phyloP scores from a whole-genome alignment of 1,140 invertebrate species.

The Drosophila jambulina region DNA sequence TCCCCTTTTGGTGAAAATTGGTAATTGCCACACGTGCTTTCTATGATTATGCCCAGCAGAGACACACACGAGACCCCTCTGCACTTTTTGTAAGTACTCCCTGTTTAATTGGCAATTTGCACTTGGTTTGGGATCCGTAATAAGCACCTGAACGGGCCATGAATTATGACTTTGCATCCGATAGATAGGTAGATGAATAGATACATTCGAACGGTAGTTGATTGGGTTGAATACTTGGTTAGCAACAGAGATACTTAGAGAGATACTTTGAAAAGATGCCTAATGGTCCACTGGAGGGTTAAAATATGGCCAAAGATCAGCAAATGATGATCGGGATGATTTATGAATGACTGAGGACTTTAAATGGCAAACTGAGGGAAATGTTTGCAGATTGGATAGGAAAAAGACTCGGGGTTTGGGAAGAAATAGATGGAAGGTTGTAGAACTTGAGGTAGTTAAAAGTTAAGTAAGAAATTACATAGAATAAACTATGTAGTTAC shows the following conservation, averaged over 20 bases:
- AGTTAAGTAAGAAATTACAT: background rate
- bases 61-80: constrained; percentile 6
- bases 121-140: constrained; percentile 48
- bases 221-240: constrained; percentile 38
- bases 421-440: background rate
- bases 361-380: background rate
- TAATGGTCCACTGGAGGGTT: constrained; percentile 32
- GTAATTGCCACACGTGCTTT: constrained; percentile 80
- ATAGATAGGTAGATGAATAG: constrained; percentile 37
- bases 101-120: constrained; percentile 74
- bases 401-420: background rate
- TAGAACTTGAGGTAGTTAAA: background rate
- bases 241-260: background rate
- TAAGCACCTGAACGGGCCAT: constrained; percentile 41
- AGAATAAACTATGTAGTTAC: background rate
- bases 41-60: constrained; percentile 73
- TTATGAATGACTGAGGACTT: constrained; percentile 18
- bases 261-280: background rate
- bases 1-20: constrained; percentile 64
- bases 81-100: constrained; percentile 21
- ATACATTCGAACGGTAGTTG: constrained; percentile 73
- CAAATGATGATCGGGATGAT: constrained; percentile 29
- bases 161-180: constrained; percentile 68
- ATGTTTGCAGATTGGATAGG: background rate
- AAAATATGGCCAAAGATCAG: constrained; percentile 11